phyloP scores from a whole-genome alignment of 2,113 vertebrate species.

The Oryzias curvinotus region DNA sequence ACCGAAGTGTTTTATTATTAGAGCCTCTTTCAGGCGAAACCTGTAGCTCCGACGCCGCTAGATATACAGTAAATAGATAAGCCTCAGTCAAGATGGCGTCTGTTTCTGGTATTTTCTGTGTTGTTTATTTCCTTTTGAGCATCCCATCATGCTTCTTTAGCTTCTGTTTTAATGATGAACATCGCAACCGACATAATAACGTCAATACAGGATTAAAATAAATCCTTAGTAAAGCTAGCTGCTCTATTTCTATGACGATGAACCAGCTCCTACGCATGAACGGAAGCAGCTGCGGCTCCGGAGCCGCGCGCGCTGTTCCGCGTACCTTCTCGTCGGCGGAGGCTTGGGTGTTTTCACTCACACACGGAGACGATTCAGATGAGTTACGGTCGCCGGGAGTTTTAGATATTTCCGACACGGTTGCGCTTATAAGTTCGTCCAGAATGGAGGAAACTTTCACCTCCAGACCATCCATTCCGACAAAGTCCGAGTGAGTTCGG shows the following conservation, averaged over 20 bases:
- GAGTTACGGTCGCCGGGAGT: conserved; percentile 28
- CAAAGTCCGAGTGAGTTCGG: background rate
- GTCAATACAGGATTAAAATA: background rate
- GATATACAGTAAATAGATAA: conserved; percentile 57
- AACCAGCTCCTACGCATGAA: conserved; percentile 13
- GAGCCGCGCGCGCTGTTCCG: no score
- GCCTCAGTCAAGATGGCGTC: conserved; percentile 37
- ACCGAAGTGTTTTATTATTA: background rate
- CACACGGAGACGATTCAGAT: background rate
- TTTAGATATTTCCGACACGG: conserved; percentile 59
- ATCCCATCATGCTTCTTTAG: background rate
- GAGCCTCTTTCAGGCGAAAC: background rate
- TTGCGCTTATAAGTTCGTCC: conserved; percentile 52
- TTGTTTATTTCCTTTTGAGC: background rate
- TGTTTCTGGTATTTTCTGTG: background rate
- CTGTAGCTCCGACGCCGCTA: conserved; percentile 25
- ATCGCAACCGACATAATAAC: accelerated
- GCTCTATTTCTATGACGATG: conserved; percentile 67
- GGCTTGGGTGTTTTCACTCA: background rate
- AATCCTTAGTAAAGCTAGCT: conserved; percentile 25
- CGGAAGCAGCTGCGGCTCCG: no score
- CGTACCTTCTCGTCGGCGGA: conserved; percentile 37
- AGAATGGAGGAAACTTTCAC: conserved; percentile 54
- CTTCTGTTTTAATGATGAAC: background rate
- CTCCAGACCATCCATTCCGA: conserved; percentile 58